Conservation (phyloP, 2,888 invertebrate genomes). For the Drosophila borealis region DNA sequence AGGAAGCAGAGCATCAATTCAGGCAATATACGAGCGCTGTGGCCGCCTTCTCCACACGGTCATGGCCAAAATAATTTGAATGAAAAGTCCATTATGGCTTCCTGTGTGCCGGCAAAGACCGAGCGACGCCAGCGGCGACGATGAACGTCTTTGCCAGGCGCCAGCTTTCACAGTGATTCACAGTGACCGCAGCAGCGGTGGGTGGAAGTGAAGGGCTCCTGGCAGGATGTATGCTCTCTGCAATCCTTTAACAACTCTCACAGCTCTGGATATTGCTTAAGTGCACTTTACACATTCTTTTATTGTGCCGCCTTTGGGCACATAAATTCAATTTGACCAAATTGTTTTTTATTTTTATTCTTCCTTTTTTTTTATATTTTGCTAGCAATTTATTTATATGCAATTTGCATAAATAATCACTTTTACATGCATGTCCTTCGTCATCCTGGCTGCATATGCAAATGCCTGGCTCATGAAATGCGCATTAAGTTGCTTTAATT, state of each 20-base stretch:
- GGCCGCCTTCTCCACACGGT: constrained; percentile 32
- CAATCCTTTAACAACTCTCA: constrained; percentile 58
- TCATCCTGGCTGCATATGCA: constrained; percentile 62
- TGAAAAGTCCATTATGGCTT: constrained; percentile 85
- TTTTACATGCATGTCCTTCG: constrained; percentile 61
- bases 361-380: constrained; percentile 37
- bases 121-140: constrained; percentile 52
- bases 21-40: constrained; percentile 59
- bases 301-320: constrained; percentile 61
- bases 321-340: constrained; percentile 80
- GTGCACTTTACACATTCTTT: constrained; percentile 78
- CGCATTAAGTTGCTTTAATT: constrained; percentile 81
- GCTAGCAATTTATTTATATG: constrained; percentile 72
- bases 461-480: constrained; percentile 69
- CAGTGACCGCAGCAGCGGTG: constrained; percentile 56
- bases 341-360: constrained; percentile 52
- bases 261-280: constrained; percentile 58
- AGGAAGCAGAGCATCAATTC: constrained; percentile 76
- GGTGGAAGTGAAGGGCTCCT: constrained; percentile 1
- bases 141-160: constrained; percentile 69
- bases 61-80: constrained; percentile 82
- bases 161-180: constrained; percentile 74
- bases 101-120: constrained; percentile 64
- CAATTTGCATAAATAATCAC: constrained; percentile 82
- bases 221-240: constrained; percentile 33